Evolutionary conservation across 2,797 vertebrate species (phyloP), one percentile per base, ranked within the genome.

Genomic region (Paramormyrops hopkinsi): DNA sequence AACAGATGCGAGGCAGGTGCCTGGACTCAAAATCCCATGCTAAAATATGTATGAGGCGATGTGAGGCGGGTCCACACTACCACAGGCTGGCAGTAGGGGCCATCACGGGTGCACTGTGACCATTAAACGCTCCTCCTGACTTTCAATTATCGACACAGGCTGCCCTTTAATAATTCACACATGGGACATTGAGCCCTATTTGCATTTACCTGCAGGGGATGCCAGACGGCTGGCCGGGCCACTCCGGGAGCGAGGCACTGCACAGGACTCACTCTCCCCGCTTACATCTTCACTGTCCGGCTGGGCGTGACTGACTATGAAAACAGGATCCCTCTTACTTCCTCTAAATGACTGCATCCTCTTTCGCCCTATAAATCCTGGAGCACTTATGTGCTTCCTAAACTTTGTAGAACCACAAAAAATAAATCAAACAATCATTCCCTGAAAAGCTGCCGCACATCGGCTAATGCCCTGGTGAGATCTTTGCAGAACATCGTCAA

Each of bases 1-100:
- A 90, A 91, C 92, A 92, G 91, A 92, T 92, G 92, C 89, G 90
- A 90, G 87, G 90, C 92, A 92, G 91, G 92, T 90, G 89, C 82
- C 44, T 19, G 44, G 86, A 88, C 54, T 7, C 11, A 41, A 3
- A 46, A 33, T 85, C 87, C 37, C 17, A 59, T 87, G 51, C 51
- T 92, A n/a, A 93, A 91, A 90, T 90, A 91, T 90, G 88, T 69
- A 91, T 87, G 87, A 92, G 90, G 37, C 29, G 33, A 69, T 89
- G 50, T 25, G 14, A 56, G 51, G 90, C 84, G 41, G 83, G 76
- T 88, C 84, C 86, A 19, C 46, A 76, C 84, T 91, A 82, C 76
- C 69, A 89, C 14, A 86, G 88, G 89, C 88, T 91, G 65, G 87
- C 73, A 89, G 90, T 53, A 59, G 46, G 65, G 46, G 48, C 84